These are phyloP conservation scores for Sebastes wilsoni DNA, from an alignment of 2,797 vertebrate species.

Conservation along the genomic window DNA sequence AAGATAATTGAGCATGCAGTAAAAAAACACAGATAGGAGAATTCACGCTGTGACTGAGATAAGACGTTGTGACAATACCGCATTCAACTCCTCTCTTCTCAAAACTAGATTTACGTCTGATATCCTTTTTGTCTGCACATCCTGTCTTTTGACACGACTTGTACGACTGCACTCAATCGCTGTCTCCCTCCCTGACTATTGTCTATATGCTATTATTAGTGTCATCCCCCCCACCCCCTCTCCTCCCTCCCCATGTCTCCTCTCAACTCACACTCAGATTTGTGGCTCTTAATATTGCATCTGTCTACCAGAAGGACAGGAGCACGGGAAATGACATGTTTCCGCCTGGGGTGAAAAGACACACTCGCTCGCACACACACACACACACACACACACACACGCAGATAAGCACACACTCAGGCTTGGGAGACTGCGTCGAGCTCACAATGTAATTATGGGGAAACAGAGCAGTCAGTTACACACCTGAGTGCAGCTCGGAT, in stretches of 20 bases:
- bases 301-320: constrained; percentile 78
- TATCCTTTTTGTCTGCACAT: constrained; percentile 73
- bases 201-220: constrained; percentile 79
- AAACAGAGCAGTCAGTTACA: constrained; percentile 80
- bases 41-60: constrained; percentile 70
- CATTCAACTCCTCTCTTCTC: constrained; percentile 62
- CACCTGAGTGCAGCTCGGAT: constrained; percentile 77
- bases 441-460: constrained; percentile 80
- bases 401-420: constrained; percentile 35
- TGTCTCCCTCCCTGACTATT: constrained; percentile 69
- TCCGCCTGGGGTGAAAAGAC: constrained; percentile 75
- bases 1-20: constrained; percentile 69
- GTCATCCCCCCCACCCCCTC: constrained; percentile 46
- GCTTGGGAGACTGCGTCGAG: constrained; percentile 65
- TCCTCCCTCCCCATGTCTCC: constrained; percentile 53
- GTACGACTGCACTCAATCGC: constrained; percentile 68
- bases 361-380: constrained; percentile 17
- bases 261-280: constrained; percentile 76
- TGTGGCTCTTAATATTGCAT: constrained; percentile 83
- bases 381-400: background rate
- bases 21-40: constrained; percentile 60
- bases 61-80: constrained; percentile 68
- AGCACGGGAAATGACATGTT: constrained; percentile 81
- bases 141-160: constrained; percentile 72
- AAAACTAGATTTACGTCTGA: constrained; percentile 67